Base-by-base conservation (phyloP, 2,113 vertebrate genomes). In the Chitala chitala region DNA sequence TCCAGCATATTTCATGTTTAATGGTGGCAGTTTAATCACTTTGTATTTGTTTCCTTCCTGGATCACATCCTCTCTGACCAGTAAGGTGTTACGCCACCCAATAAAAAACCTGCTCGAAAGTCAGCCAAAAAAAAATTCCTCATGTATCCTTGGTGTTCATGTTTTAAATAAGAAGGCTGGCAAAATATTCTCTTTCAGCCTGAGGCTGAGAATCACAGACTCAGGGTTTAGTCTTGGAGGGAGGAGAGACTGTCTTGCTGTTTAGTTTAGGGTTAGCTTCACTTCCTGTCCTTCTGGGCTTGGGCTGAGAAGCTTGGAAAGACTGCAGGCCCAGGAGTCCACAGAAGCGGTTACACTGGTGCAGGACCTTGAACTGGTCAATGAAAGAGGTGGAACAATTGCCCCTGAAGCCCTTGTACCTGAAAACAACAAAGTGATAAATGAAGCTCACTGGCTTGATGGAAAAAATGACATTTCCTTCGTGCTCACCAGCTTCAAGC, bases 371-470 rank as follows among this genome's bases (percentile, higher is more conserved):
- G 72, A 99, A 99, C 89, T 98, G 96, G 72, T 99, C 97, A 0
- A 98, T 98, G 88, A 98, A 98, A n/a, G 94, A 93, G 22, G 93
- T 88, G 5, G 94, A 90, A 54, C 96, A 98, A 86, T 98, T 98
- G 76, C 96, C 97, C 86, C 92, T 95, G 87, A 99, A 98, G 40
- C 97, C 97, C 76, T 93, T 96, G 84, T 98, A 98, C 81, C 96
- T 99, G 83, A 5, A 89, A 59, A 7, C 75, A 70, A 71, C 13
- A 61, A 20, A 64, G 4, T 2, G 40, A 56, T 29, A 10, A 81
- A 72, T 50, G 55, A 10, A 2, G 2, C 55, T 17, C 50, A 70
- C 58, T 8, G 24, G 38, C 1, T n/a, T n/a, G 24, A 3, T 40
- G 4, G 15, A 51, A 15, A 10, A 36, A 48, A 15, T 3, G 3